phyloP scores from a whole-genome alignment of 2,888 invertebrate species.

The Opisthograptis luteolata region DNA sequence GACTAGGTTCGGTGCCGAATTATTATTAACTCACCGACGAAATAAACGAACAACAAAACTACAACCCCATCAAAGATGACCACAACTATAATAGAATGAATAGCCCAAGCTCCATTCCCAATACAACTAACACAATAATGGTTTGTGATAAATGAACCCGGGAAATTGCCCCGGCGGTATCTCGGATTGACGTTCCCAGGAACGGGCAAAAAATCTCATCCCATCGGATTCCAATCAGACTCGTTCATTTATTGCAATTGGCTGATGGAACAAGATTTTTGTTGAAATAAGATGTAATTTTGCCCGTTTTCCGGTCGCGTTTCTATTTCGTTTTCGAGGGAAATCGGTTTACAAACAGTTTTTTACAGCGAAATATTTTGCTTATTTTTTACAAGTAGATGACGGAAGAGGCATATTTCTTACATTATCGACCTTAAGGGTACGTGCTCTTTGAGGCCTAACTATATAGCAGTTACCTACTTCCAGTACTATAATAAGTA shows the following conservation, averaged over 20 bases:
- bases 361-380: too few relatives aligned
- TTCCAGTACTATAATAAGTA: too few relatives aligned
- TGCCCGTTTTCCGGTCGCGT: conserved; percentile 20
- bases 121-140: conserved; percentile 57
- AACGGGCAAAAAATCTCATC: conserved; percentile 60
- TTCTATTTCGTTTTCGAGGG: conserved; percentile 41
- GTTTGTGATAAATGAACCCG: conserved; percentile 60
- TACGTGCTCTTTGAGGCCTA: too few relatives aligned
- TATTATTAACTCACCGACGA: background rate
- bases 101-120: conserved; percentile 19
- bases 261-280: conserved; percentile 64
- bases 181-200: conserved; percentile 40
- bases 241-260: conserved; percentile 72
- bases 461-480: too few relatives aligned
- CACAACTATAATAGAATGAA: conserved; percentile 31
- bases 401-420: too few relatives aligned
- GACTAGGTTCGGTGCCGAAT: too few relatives aligned
- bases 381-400: too few relatives aligned
- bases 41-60: conserved; percentile 5
- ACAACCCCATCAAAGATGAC: conserved; percentile 25
- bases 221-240: conserved; percentile 71
- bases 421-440: too few relatives aligned
- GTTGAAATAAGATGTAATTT: conserved; percentile 52
- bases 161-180: conserved; percentile 63
- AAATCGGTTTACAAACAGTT: conserved; percentile 14